Evolutionary conservation across 2,113 vertebrate species (phyloP).

Genomic region (Abramis brama): DNA sequence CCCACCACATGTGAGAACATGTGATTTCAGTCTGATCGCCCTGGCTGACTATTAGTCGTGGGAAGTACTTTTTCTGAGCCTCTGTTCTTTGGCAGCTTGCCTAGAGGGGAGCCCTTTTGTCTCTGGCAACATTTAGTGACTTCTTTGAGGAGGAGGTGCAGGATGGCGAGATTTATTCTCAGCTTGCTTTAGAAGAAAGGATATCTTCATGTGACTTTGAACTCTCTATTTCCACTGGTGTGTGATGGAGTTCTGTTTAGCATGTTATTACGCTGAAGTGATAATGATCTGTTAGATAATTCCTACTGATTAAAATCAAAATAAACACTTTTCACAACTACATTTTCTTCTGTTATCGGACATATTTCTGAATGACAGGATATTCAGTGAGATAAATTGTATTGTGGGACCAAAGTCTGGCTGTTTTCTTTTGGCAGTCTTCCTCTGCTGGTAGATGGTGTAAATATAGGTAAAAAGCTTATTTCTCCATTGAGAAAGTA

Average conservation of each 20-base stretch:
- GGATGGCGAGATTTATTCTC: not conserved
- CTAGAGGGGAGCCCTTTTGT: conserved; percentile 11
- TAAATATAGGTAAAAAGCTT: not conserved
- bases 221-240: not conserved
- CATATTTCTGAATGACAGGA: not conserved
- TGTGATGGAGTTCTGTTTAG: not conserved
- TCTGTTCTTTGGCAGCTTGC: conserved; percentile 17
- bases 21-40: not conserved
- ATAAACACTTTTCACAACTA: not conserved
- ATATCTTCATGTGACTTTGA: not conserved
- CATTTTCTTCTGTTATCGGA: not conserved
- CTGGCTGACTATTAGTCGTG: not conserved
- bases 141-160: not conserved
- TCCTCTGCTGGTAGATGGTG: not conserved
- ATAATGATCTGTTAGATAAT: not conserved
- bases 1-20: not conserved
- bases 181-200: not conserved
- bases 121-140: conserved; percentile 8
- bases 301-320: not conserved
- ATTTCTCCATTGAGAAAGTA: not conserved
- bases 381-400: not conserved
- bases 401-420: not conserved
- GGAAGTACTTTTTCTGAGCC: not conserved
- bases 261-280: not conserved
- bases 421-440: not conserved